phyloP scores from a whole-genome alignment of 2,797 vertebrate species.

The Dipus sagitta region DNA sequence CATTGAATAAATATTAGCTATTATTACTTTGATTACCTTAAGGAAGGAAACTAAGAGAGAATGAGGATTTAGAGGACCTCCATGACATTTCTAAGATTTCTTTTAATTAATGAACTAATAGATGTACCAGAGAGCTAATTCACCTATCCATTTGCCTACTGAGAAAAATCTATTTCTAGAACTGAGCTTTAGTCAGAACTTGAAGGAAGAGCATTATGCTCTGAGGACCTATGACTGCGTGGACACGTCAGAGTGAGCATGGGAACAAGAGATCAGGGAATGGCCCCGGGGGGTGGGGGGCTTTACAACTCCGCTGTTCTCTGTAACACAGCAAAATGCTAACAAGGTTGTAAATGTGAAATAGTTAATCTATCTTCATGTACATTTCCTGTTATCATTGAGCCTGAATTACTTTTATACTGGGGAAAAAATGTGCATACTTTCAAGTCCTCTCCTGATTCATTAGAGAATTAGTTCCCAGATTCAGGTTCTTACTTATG shows the following conservation, averaged over 20 bases:
- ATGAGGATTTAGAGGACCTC: background rate
- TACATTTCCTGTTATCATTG: constrained; percentile 62
- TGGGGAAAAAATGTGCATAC: background rate
- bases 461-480: constrained; percentile 53
- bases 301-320: background rate
- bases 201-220: constrained; percentile 20
- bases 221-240: background rate
- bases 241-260: background rate
- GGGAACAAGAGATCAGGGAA: background rate
- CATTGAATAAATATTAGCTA: constrained; percentile 69
- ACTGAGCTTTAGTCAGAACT: background rate
- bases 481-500: constrained; percentile 44
- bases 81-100: constrained; percentile 63
- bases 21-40: constrained; percentile 58
- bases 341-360: constrained; percentile 34
- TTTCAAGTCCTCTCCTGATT: background rate
- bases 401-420: constrained; percentile 44
- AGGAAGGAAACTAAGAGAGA: constrained; percentile 61
- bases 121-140: constrained; percentile 46
- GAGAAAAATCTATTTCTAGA: constrained; percentile 47
- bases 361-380: constrained; percentile 59
- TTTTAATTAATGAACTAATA: constrained; percentile 71
- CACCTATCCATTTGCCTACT: constrained; percentile 2
- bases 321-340: constrained; percentile 31
- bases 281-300: background rate